These are phyloP conservation scores for Campopleginae sp. DNA, from an alignment of 2,888 invertebrate species.

Conservation along the genomic window DNA sequence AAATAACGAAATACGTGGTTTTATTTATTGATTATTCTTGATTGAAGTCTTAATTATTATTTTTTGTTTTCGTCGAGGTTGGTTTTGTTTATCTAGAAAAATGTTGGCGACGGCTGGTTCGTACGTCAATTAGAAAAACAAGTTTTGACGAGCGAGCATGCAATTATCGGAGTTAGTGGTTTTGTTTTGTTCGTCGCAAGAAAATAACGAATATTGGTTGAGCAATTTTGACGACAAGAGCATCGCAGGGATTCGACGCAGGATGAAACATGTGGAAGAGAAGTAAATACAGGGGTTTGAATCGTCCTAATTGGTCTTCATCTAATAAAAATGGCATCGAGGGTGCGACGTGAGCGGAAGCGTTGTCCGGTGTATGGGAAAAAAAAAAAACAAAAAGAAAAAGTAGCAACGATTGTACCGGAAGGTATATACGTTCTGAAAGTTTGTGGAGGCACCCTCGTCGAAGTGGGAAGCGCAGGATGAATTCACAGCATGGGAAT, in stretches of 20 bases:
- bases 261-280: constrained; percentile 5
- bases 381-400: constrained; percentile 8
- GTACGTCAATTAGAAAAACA: constrained; percentile 10
- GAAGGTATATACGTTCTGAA: constrained; percentile 18
- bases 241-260: constrained; percentile 4
- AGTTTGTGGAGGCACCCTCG: constrained; percentile 23
- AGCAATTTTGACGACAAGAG: constrained; percentile 24
- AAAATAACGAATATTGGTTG: constrained; percentile 38
- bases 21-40: not conserved
- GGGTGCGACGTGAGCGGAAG: constrained; percentile 6
- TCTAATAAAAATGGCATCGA: constrained; percentile 28
- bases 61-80: not conserved
- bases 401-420: constrained; percentile 12
- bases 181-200: constrained; percentile 27
- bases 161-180: constrained; percentile 2
- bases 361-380: not conserved
- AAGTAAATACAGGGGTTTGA: constrained; percentile 16
- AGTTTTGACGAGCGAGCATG: constrained; percentile 6
- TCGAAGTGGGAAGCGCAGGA: not conserved
- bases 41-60: not conserved
- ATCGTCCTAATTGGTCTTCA: constrained; percentile 31
- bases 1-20: not conserved
- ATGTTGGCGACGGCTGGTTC: not conserved
- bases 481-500: constrained; percentile 3
- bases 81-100: not conserved